Evolutionary conservation across 2,797 vertebrate genomes (phyloP).

Genomic region (Lemur catta): DNA sequence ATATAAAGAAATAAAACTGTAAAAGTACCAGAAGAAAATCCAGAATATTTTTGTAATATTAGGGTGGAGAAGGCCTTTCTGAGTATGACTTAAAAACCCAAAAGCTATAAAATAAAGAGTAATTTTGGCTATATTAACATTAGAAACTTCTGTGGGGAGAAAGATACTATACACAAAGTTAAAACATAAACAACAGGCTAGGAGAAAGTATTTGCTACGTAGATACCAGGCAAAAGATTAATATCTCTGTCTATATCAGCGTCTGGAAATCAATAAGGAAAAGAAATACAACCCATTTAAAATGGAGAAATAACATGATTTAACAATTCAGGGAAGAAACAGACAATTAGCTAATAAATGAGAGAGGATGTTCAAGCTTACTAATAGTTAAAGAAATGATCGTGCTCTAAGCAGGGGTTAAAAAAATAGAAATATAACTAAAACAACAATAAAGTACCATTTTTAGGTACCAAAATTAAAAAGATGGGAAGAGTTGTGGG

Average conservation of each 20-base stretch:
- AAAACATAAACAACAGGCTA: slow-evolving; percentile 31
- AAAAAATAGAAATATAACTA: slow-evolving; percentile 20
- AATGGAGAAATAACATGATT: slow-evolving; percentile 39
- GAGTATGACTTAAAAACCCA: slow-evolving; percentile 26
- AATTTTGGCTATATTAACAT: slow-evolving; percentile 42
- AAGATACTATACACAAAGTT: slow-evolving; percentile 37
- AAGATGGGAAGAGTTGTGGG: slow-evolving; percentile 12
- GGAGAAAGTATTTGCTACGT: slow-evolving; percentile 8
- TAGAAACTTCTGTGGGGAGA: slow-evolving; percentile 15
- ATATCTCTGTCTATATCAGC: neutral
- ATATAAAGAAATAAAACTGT: slow-evolving; percentile 36
- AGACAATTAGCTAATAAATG: slow-evolving; percentile 24
- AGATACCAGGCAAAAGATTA: slow-evolving; percentile 2
- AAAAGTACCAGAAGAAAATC: slow-evolving; percentile 20
- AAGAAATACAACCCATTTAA: neutral
- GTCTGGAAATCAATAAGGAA: slow-evolving; percentile 49
- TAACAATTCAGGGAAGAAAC: slow-evolving; percentile 25
- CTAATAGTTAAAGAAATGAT: slow-evolving; percentile 21
- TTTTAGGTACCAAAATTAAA: slow-evolving; percentile 12
- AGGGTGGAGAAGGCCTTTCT: neutral
- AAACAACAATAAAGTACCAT: slow-evolving; percentile 36
- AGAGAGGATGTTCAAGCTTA: slow-evolving; percentile 2
- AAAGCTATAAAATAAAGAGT: slow-evolving; percentile 5
- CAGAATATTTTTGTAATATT: slow-evolving; percentile 41
- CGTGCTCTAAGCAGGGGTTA: neutral